Evolutionary conservation across 2,797 vertebrate species (phyloP).

Genomic region (Leucoraja ocellata): DNA sequence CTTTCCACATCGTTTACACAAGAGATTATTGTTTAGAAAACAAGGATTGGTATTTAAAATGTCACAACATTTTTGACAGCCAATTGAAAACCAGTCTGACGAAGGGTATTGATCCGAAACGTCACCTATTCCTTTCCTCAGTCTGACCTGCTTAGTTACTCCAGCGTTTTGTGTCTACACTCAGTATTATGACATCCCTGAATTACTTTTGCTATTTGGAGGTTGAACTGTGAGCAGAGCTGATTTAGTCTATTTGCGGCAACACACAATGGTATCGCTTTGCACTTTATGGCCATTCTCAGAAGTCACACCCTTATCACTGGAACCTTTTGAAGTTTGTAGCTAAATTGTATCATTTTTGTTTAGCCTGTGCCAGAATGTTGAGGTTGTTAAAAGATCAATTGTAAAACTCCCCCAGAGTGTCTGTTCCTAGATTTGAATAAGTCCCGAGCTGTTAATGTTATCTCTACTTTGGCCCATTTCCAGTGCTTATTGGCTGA

Average conservation of each 20-base stretch:
- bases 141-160: too few relatives aligned
- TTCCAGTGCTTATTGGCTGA: too few relatives aligned
- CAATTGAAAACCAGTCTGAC: neutral
- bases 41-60: constrained; percentile 10
- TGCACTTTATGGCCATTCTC: too few relatives aligned
- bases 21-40: neutral
- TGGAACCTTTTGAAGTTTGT: neutral
- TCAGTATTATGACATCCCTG: neutral
- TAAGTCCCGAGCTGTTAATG: neutral
- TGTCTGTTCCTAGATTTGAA: neutral
- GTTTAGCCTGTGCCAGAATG: neutral
- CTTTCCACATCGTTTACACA: constrained; percentile 21
- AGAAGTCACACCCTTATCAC: neutral
- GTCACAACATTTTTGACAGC: neutral
- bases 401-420: neutral
- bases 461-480: neutral
- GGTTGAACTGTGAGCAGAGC: neutral
- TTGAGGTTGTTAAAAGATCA: neutral
- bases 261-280: neutral
- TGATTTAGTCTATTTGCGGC: neutral
- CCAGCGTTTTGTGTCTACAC: too few relatives aligned
- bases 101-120: too few relatives aligned
- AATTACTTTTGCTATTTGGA: neutral
- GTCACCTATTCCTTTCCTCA: too few relatives aligned
- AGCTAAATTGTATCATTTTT: neutral